Evolutionary conservation across 2,888 invertebrate species (phyloP).

Genomic region (Pardosa pseudoannulata): DNA sequence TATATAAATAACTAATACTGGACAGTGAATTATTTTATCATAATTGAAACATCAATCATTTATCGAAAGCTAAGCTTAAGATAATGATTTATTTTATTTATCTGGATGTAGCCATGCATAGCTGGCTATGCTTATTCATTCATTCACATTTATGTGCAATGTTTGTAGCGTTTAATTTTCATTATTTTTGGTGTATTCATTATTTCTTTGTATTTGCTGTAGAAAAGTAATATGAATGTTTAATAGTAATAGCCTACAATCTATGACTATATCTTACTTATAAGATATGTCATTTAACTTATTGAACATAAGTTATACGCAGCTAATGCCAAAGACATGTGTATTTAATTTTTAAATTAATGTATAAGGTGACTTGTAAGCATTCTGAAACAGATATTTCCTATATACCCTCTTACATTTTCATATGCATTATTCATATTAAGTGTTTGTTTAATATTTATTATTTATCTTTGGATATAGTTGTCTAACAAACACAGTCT

Average conservation of each 20-base stretch:
- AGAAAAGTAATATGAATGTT: neutral
- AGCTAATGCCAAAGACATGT: neutral
- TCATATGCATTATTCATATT: too few species aligned
- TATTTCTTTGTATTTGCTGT: neutral
- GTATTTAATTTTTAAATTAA: too few species aligned
- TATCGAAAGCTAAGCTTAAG: neutral
- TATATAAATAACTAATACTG: neutral
- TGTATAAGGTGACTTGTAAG: too few species aligned
- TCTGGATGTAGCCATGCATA: neutral
- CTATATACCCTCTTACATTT: too few species aligned
- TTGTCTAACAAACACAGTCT: too few species aligned
- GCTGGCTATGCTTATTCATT: slow-evolving; percentile 18
- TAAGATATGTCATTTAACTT: neutral
- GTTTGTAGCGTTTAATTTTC: neutral
- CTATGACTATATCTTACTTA: neutral
- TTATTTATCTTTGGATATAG: too few species aligned
- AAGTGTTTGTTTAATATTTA: too few species aligned
- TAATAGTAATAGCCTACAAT: neutral
- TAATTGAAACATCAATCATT: neutral
- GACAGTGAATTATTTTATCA: neutral
- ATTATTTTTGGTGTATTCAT: neutral
- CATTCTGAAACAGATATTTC: too few species aligned
- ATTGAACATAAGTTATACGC: neutral
- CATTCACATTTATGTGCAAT: neutral
- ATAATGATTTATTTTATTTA: neutral